Evolutionary conservation across 2,888 invertebrate species (phyloP).

Genomic region (Leucozona laternaria): DNA sequence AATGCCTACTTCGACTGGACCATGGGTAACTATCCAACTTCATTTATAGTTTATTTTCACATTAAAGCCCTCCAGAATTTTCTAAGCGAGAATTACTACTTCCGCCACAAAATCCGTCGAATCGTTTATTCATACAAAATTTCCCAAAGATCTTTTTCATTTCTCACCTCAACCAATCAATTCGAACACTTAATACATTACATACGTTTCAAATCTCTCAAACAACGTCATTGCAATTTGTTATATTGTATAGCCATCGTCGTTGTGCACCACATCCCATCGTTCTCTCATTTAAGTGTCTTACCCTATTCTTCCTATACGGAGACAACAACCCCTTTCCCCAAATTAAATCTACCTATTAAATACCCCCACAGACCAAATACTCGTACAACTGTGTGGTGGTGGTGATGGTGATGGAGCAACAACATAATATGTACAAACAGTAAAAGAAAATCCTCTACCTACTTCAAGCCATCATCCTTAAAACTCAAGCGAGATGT

Average conservation of each 20-base stretch:
- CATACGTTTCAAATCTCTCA: conserved; percentile 38
- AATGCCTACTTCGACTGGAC: too few species aligned
- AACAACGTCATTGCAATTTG: conserved; percentile 52
- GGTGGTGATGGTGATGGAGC: conserved; percentile 62
- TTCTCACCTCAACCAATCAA: conserved; percentile 56
- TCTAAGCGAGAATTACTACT: not conserved
- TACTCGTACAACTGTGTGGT: not conserved
- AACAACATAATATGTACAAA: conserved; percentile 57
- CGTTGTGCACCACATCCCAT: not conserved
- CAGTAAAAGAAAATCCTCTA: conserved; percentile 43
- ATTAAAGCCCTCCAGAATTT: too few species aligned
- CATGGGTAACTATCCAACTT: too few species aligned
- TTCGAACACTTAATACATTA: conserved; percentile 62
- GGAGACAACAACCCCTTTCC: not conserved
- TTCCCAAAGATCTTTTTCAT: not conserved
- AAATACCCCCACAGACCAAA: conserved; percentile 55
- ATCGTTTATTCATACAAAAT: conserved; percentile 29
- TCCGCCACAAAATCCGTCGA: not conserved
- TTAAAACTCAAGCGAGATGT: conserved; percentile 35
- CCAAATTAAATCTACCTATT: conserved; percentile 72
- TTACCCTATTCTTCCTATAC: not conserved
- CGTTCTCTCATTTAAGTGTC: conserved; percentile 27
- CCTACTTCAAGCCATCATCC: conserved; percentile 25
- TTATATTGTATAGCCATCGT: conserved; percentile 46
- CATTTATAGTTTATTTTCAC: too few species aligned